Evolutionary conservation across 2,113 vertebrate species (phyloP), one percentile per base, ranked within the genome.

Genomic region (Sminthopsis crassicaudata): DNA sequence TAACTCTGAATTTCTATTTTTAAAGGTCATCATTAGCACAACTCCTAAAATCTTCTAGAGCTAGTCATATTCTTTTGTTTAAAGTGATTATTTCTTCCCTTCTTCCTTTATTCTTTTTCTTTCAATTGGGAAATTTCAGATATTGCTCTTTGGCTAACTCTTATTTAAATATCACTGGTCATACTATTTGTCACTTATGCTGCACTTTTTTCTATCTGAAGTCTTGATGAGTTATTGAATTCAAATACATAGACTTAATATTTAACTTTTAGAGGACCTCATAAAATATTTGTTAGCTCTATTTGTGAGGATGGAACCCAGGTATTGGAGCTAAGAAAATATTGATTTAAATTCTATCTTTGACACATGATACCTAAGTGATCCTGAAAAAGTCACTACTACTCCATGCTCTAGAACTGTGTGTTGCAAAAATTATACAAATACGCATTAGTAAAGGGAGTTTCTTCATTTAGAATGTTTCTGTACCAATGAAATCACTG

Each of bases 21-120:
- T 90, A 94, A 95, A 94, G 91, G 90, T 55, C 94, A 60, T 88
- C 88, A 76, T 46, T 89, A 6, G 53, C 90, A 50, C 1, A 93
- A 24, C 9, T 90, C 46, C 23, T 95, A 91, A 91, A 92, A 95
- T 93, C 93, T 90, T 96, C 51, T 95, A 94, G 93, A 46, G 55
- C 57, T 88, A 93, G 0, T 19, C 22, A 92, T 92, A 55, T 95
- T 95, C 53, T 93, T 92, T 96, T 1, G 76, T 93, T 96, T 90
- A 88, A 96, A 93, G 10, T 26, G 92, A 92, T 90, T 95, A 24
- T 48, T 93, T 53, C 11, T 57, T 96, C 91, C 16, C 16, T 92
- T 42, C 27, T 91, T 92, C 30, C 24, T 2, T 16, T 42, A 16
- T 90, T 94, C 95, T 23, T 93, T 96, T 90, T 0, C 46, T 96